Conservation (phyloP, 2,113 vertebrate species). For the Lucifuga dentata region DNA sequence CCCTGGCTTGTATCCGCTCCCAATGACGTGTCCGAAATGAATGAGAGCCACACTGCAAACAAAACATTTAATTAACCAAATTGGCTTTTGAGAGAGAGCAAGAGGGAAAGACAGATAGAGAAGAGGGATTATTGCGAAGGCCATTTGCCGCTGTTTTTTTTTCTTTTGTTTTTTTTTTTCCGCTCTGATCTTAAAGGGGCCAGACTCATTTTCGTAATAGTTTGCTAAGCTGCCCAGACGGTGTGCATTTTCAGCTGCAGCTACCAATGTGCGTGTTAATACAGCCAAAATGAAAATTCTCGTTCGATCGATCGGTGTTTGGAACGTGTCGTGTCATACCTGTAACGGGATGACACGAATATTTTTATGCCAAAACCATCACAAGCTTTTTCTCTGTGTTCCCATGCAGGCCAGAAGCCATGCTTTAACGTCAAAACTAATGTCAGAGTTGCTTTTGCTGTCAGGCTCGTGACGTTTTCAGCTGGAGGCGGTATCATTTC, state of each 20-base stretch:
- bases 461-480: conserved; percentile 68
- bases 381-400: conserved; percentile 16
- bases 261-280: conserved; percentile 62
- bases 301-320: conserved; percentile 68
- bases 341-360: conserved; percentile 64
- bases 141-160: conserved; percentile 75
- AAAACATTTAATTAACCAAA: conserved; percentile 99
- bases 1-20: conserved; percentile 97
- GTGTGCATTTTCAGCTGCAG: conserved; percentile 70
- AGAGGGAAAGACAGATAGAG: conserved; percentile 83
- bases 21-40: conserved; percentile 99
- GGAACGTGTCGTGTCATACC: conserved; percentile 67
- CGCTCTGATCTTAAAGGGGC: conserved; percentile 87
- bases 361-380: conserved; percentile 28
- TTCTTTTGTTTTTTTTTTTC: too few relatives aligned
- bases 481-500: conserved; percentile 75
- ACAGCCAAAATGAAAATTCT: conserved; percentile 59
- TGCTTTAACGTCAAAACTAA: conserved; percentile 49
- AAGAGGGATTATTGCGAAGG: conserved; percentile 86
- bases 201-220: conserved; percentile 77
- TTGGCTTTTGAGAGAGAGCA: conserved; percentile 94
- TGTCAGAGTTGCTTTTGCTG: conserved; percentile 56
- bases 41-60: conserved; percentile 99
- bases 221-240: conserved; percentile 68
- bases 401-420: conserved; percentile 23